phyloP scores from a whole-genome alignment of 2,797 vertebrate genomes.

The Hemitrygon akajei region DNA sequence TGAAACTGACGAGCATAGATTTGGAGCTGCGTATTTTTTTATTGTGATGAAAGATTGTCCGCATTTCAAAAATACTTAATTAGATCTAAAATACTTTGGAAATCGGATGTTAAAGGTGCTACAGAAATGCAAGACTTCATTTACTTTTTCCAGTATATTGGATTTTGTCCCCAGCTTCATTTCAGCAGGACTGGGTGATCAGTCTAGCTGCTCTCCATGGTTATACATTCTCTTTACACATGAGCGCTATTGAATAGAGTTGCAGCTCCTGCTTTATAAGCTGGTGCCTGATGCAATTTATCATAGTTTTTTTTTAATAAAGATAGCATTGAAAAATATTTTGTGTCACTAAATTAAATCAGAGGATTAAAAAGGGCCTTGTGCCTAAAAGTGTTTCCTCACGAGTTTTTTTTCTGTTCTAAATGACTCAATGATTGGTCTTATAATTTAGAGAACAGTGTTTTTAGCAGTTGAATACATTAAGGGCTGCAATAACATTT shows the following conservation, averaged over 20 bases:
- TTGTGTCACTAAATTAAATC: constrained; percentile 27
- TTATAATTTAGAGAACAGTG: not conserved
- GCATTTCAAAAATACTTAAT: not conserved
- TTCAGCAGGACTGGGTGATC: not conserved
- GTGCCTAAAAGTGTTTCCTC: not conserved
- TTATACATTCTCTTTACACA: not conserved
- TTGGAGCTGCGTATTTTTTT: too few species aligned
- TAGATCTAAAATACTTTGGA: not conserved
- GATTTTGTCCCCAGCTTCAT: not conserved
- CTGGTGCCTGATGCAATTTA: not conserved
- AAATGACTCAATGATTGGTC: not conserved
- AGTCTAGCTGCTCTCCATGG: too few species aligned
- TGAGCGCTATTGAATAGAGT: not conserved
- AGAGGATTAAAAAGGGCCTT: not conserved
- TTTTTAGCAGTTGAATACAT: not conserved
- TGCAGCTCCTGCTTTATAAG: not conserved
- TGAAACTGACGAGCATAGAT: not conserved
- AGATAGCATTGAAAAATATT: not conserved
- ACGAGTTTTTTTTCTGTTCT: not conserved
- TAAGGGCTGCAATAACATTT: constrained; percentile 1
- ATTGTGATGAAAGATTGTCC: too few species aligned
- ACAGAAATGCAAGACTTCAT: not conserved
- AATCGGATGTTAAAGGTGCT: not conserved
- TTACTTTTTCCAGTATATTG: not conserved
- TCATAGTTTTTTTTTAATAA: not conserved